A percentile compares a stretch with the other conserved stretches of the same genome.
phyloP scores from a whole-genome alignment of 2,113 vertebrate species.

The Peromyscus polionotus region DNA sequence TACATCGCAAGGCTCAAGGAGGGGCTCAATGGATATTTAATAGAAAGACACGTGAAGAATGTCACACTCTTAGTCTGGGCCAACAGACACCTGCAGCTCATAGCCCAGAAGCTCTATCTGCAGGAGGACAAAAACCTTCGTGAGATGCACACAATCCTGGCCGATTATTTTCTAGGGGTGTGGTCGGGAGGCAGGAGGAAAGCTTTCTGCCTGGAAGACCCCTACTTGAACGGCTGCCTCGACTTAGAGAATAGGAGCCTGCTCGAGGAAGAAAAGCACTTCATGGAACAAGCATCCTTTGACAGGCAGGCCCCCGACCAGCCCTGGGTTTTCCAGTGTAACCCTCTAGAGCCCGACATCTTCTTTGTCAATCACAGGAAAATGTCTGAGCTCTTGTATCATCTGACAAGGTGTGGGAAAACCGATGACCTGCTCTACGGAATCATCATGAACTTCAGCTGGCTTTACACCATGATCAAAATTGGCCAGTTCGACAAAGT shows the following conservation, averaged over 20 bases:
- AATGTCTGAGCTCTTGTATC: constrained; percentile 97
- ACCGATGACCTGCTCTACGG: constrained; percentile 97
- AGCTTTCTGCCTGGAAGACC: constrained; percentile 93
- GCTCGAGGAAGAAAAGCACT: constrained; percentile 92
- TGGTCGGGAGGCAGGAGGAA: constrained; percentile 98
- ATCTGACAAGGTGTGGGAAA: constrained; percentile 95
- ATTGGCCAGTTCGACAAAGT: constrained; percentile 98
- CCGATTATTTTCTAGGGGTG: constrained; percentile 97
- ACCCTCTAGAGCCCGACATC: constrained; percentile 97
- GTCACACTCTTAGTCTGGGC: constrained; percentile 97
- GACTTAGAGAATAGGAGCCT: constrained; percentile 92
- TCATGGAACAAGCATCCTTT: constrained; percentile 93
- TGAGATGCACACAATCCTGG: constrained; percentile 97
- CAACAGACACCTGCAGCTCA: constrained; percentile 97
- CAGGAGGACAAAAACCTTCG: constrained; percentile 94
- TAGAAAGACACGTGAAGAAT: constrained; percentile 96
- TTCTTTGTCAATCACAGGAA: constrained; percentile 99
- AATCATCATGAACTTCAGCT: constrained; percentile 99
- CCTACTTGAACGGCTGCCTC: constrained; percentile 90
- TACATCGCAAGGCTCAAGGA: constrained; percentile 96
- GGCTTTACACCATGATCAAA: constrained; percentile 99
- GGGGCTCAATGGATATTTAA: constrained; percentile 95
- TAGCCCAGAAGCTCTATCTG: constrained; percentile 98
- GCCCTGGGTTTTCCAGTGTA: constrained; percentile 99
- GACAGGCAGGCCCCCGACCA: constrained; percentile 98